phyloP scores from a whole-genome alignment of 2,888 invertebrate species.

The Microchrysa polita region DNA sequence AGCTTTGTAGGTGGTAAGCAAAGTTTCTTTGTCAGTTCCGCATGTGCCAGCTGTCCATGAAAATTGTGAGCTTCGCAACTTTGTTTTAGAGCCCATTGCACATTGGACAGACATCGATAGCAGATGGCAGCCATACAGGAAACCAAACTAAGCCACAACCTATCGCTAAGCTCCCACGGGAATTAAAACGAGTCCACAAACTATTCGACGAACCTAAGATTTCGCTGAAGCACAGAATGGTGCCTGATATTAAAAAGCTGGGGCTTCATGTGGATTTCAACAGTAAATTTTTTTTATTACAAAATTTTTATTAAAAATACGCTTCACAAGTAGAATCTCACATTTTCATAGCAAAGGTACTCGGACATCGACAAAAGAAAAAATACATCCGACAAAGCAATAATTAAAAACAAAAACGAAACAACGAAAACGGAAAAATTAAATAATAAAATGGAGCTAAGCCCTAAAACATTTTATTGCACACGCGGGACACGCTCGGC shows the following conservation, averaged over 20 bases:
- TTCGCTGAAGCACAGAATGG: too few species aligned
- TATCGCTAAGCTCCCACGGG: too few species aligned
- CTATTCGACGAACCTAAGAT: too few species aligned
- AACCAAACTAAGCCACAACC: too few species aligned
- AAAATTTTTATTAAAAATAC: constrained; percentile 31
- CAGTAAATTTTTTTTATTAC: constrained; percentile 30
- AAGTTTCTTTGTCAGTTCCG: too few species aligned
- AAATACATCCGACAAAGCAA: constrained; percentile 3
- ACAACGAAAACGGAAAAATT: constrained; percentile 24
- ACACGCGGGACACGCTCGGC: constrained; percentile 11
- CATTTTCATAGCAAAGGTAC: constrained; percentile 4
- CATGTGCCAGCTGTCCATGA: too few species aligned
- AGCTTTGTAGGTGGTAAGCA: too few species aligned
- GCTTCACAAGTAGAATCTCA: constrained; percentile 17
- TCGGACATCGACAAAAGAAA: constrained; percentile 5
- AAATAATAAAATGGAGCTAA: not conserved
- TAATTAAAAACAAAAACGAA: constrained; percentile 14
- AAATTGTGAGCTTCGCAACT: too few species aligned
- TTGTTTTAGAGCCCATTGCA: too few species aligned
- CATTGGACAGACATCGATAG: too few species aligned
- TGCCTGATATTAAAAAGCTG: constrained; percentile 6
- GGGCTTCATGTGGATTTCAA: not conserved
- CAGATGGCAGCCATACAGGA: too few species aligned
- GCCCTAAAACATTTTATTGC: not conserved
- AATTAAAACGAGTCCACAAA: too few species aligned